Conservation (phyloP, 2,888 invertebrate species). For the Stenodema calcarata region DNA sequence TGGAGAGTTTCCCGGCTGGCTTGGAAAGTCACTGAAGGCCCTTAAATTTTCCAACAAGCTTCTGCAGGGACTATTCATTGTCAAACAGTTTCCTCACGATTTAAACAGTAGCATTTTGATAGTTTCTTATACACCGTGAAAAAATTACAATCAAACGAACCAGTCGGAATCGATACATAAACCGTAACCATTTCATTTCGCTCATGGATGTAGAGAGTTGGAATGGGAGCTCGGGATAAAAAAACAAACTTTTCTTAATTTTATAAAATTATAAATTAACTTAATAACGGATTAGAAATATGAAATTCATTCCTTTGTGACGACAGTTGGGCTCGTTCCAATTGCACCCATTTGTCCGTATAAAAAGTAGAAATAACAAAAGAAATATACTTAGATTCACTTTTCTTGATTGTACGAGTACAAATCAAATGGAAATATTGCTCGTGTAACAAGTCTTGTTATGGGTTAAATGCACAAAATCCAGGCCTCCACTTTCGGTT, state of each 20-base stretch:
- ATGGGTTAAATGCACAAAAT: slow-evolving; percentile 9
- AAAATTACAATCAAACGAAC: too few species aligned
- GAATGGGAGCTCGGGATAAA: background rate
- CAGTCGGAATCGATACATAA: too few species aligned
- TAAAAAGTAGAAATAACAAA: background rate
- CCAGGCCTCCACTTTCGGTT: background rate
- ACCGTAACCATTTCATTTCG: too few species aligned
- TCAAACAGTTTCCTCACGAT: too few species aligned
- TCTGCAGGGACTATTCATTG: too few species aligned
- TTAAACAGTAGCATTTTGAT: too few species aligned
- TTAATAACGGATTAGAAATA: background rate
- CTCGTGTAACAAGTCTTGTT: background rate
- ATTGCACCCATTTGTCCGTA: background rate
- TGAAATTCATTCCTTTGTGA: background rate
- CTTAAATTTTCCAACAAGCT: too few species aligned
- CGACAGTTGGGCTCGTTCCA: background rate
- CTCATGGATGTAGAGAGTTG: too few species aligned
- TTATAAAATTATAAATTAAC: slow-evolving; percentile 23
- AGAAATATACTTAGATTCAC: background rate
- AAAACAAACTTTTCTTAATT: background rate
- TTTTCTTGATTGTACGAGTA: background rate
- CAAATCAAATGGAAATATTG: background rate
- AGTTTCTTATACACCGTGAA: too few species aligned
- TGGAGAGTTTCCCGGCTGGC: too few species aligned
- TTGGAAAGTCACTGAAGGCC: too few species aligned